Percentiles rank a stretch among this genome's conserved stretches.
Conservation (phyloP, 2,888 invertebrate genomes). For the Philhelius pedissequus region DNA sequence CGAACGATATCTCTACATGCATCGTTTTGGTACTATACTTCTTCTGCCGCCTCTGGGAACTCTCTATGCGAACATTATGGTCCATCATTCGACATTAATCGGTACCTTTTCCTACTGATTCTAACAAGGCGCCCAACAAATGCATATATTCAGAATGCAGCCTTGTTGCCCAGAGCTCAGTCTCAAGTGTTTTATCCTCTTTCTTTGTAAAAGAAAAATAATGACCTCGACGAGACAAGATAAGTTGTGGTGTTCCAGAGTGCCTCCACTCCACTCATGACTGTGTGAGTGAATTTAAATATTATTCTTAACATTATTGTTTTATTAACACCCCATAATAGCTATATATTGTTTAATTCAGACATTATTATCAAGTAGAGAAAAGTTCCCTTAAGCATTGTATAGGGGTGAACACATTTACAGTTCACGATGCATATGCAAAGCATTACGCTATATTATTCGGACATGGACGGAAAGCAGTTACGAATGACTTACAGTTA, state of each 20-base stretch:
- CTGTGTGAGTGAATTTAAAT: conserved; percentile 22
- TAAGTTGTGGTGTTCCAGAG: no score
- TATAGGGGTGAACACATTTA: conserved; percentile 48
- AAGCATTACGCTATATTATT: background rate
- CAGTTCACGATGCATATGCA: background rate
- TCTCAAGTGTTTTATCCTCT: background rate
- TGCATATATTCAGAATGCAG: background rate
- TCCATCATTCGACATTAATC: no score
- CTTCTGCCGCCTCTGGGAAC: no score
- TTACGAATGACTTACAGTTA: background rate
- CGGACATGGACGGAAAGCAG: conserved; percentile 11
- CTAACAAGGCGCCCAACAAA: background rate
- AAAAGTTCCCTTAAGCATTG: conserved; percentile 33
- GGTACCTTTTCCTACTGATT: no score
- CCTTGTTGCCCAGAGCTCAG: background rate
- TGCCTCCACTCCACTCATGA: background rate
- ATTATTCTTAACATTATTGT: conserved; percentile 27
- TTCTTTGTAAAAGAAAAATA: conserved; percentile 21
- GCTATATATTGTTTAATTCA: background rate
- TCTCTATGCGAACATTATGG: no score
- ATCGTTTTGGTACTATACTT: no score
- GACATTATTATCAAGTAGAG: background rate
- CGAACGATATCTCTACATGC: no score
- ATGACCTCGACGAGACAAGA: conserved; percentile 37
- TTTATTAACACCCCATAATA: conserved; percentile 29